These are phyloP conservation scores for Parambassis ranga DNA, from an alignment of 2,797 vertebrate genomes.

Conservation along the genomic window DNA sequence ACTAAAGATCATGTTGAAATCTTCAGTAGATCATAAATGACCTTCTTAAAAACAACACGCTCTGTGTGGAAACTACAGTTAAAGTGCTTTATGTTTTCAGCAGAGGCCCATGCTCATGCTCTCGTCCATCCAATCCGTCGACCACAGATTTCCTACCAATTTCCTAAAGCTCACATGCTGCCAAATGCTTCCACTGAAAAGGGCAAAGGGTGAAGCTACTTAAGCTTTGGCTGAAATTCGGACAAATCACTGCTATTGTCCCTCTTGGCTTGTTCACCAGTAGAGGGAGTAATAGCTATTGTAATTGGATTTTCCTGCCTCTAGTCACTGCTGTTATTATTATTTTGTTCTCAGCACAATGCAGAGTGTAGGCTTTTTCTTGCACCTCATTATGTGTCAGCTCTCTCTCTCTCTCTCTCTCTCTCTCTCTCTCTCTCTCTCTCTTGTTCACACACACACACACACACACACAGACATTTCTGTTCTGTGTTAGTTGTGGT, in stretches of 20 bases:
- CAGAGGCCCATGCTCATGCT: neutral
- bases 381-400: conserved; percentile 53
- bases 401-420: neutral
- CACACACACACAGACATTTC: neutral
- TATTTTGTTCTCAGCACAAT: conserved; percentile 57
- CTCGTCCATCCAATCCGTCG: neutral
- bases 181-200: conserved; percentile 7
- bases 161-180: neutral
- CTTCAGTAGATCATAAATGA: neutral
- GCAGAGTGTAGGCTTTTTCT: conserved; percentile 55
- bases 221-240: conserved; percentile 36
- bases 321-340: conserved; percentile 40
- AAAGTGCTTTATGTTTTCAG: neutral
- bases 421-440: neutral
- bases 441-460: neutral
- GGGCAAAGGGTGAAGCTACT: conserved; percentile 37
- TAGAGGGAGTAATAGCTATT: conserved; percentile 56
- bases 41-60: neutral
- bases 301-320: conserved; percentile 56
- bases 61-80: neutral
- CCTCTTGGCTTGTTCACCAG: conserved; percentile 54
- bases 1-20: too few species aligned
- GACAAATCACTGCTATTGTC: conserved; percentile 32
- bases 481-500: conserved; percentile 14
- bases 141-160: neutral